Conservation (phyloP, 2,888 invertebrate species). For the Coenonympha glycerion region DNA sequence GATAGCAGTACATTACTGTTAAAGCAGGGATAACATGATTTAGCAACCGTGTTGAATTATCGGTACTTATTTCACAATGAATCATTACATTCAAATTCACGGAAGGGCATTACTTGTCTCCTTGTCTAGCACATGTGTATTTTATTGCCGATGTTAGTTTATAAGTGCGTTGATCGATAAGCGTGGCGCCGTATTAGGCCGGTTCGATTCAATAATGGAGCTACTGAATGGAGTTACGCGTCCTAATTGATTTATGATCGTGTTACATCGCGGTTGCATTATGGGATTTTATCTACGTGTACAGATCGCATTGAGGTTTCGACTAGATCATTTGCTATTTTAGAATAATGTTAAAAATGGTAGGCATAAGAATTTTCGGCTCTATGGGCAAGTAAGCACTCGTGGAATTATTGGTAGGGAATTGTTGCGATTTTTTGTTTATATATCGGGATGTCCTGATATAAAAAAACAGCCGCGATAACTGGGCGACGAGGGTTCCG, state of each 20-base stretch:
- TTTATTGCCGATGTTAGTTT: background rate
- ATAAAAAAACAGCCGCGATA: too few relatives aligned
- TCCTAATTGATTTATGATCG: constrained; percentile 2
- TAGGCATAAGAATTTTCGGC: too few relatives aligned
- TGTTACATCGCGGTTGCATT: background rate
- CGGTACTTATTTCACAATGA: background rate
- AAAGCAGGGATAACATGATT: background rate
- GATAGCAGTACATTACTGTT: too few relatives aligned
- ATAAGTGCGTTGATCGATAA: background rate
- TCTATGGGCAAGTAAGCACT: too few relatives aligned
- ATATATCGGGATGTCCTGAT: too few relatives aligned
- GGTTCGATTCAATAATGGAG: background rate
- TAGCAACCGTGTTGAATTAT: background rate
- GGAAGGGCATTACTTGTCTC: background rate
- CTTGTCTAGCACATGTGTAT: background rate
- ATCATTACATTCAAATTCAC: background rate
- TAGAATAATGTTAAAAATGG: too few relatives aligned
- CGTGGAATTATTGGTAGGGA: too few relatives aligned
- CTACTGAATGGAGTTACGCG: background rate
- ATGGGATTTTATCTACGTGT: background rate
- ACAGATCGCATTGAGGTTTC: background rate
- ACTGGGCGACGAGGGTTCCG: too few relatives aligned
- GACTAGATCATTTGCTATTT: too few relatives aligned
- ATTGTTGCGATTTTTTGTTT: too few relatives aligned
- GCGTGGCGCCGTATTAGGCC: background rate